A percentile compares a stretch with the other conserved stretches of the same genome.
These are phyloP conservation scores for Anolis apletophallus DNA, from an alignment of 2,797 vertebrate species.

Conservation along the genomic window DNA sequence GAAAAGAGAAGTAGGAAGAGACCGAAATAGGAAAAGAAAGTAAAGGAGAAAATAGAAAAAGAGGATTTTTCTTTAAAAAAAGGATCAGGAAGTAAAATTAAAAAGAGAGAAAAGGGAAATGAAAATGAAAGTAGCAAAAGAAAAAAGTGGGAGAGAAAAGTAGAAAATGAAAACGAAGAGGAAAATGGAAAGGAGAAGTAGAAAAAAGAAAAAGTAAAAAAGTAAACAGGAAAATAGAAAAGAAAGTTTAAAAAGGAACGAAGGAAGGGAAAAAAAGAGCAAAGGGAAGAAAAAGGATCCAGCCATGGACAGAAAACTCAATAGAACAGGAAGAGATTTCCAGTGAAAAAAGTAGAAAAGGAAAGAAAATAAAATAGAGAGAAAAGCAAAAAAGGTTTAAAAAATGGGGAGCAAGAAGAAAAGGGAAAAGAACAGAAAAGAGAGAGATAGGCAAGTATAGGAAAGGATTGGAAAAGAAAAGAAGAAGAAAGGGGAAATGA, in stretches of 20 bases:
- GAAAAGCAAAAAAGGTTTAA: no score
- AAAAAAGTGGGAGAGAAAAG: neutral
- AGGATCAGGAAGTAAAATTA: neutral
- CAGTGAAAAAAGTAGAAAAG: no score
- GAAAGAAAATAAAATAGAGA: neutral
- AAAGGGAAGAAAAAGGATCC: no score
- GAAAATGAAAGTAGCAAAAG: no score
- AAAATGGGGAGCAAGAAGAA: no score
- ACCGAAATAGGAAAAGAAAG: no score
- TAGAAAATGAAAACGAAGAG: neutral
- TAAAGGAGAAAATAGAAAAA: neutral
- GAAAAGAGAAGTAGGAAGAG: no score
- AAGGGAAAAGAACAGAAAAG: neutral
- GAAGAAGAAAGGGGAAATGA: no score
- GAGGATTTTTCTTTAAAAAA: no score
- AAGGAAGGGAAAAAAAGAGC: neutral
- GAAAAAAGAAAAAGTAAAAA: neutral
- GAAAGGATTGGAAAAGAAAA: no score
- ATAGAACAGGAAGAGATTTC: neutral
- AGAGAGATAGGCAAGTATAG: neutral
- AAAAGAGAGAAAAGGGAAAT: neutral
- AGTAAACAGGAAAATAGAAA: neutral
- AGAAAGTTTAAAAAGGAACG: neutral
- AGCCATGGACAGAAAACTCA: no score
- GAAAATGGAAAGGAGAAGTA: neutral